These are phyloP conservation scores for Calliphora vomitoria DNA, from an alignment of 2,888 invertebrate genomes.

Conservation along the genomic window DNA sequence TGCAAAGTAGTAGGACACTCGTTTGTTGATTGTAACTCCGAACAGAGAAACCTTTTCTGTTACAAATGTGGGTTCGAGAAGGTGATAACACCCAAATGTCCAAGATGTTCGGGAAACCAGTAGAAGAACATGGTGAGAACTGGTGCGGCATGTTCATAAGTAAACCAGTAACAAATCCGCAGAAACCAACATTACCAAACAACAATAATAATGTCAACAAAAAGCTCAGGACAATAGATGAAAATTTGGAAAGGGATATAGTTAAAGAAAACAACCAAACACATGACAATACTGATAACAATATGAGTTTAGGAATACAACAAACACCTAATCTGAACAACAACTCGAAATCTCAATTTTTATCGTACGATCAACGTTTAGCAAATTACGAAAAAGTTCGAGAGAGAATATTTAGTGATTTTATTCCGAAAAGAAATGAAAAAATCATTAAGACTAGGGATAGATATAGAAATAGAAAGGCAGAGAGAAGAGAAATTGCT, in stretches of 20 bases:
- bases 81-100: not conserved
- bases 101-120: not conserved
- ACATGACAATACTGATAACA: no score
- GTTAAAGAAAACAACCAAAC: no score
- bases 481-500: not conserved
- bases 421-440: not conserved
- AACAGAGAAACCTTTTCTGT: not conserved
- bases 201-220: not conserved
- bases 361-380: not conserved
- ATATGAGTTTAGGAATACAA: no score
- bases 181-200: no score
- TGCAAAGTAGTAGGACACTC: not conserved
- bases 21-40: not conserved
- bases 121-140: not conserved
- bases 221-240: no score
- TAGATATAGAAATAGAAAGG: not conserved
- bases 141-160: not conserved
- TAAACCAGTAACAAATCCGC: not conserved
- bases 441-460: not conserved
- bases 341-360: no score
- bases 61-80: constrained; percentile 5
- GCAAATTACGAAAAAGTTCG: not conserved
- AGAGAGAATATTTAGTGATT: not conserved
- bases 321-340: no score
- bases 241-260: no score